Percentiles rank a stretch among this genome's conserved stretches.
phyloP scores from a whole-genome alignment of 2,888 invertebrate species.

The Leucophenga maculata region DNA sequence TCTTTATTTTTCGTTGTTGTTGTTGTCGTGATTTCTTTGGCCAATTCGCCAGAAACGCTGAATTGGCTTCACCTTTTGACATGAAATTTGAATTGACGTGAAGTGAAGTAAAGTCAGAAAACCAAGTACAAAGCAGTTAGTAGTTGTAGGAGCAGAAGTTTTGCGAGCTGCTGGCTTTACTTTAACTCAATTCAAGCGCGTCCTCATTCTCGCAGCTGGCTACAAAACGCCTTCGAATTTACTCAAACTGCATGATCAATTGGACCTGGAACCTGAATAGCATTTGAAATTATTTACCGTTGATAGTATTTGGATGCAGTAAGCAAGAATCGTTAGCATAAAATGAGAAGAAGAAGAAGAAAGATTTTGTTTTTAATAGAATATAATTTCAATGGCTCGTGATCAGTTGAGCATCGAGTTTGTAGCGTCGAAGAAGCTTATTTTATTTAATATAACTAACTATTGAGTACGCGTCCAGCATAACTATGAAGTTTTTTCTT shows the following conservation, averaged over 20 bases:
- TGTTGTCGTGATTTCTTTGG: slow-evolving; percentile 59
- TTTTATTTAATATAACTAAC: too few species aligned
- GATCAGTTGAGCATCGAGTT: too few species aligned
- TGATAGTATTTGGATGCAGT: slow-evolving; percentile 48
- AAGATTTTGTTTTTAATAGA: slow-evolving; percentile 33
- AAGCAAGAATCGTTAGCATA: slow-evolving; percentile 5
- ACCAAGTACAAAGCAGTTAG: slow-evolving; percentile 24
- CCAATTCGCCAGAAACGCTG: slow-evolving; percentile 60
- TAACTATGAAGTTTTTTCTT: too few species aligned
- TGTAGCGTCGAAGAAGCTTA: too few species aligned
- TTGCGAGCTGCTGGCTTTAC: slow-evolving; percentile 26
- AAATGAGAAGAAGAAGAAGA: neutral
- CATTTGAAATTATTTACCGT: slow-evolving; percentile 62
- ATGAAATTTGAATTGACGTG: slow-evolving; percentile 64
- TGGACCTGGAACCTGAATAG: slow-evolving; percentile 39
- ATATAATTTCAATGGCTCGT: neutral
- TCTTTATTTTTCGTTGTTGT: slow-evolving; percentile 16
- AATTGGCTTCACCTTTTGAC: slow-evolving; percentile 64
- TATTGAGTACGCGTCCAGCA: too few species aligned
- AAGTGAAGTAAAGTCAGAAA: slow-evolving; percentile 42
- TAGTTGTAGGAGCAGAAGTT: too few species aligned
- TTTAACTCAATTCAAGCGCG: slow-evolving; percentile 49
- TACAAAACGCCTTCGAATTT: neutral
- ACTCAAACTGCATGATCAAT: slow-evolving; percentile 40
- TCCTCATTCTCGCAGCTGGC: slow-evolving; percentile 50